A percentile compares a stretch with the other conserved stretches of the same genome.
Conservation (phyloP, 2,797 vertebrate species). For the Brachyalestes nurse region DNA sequence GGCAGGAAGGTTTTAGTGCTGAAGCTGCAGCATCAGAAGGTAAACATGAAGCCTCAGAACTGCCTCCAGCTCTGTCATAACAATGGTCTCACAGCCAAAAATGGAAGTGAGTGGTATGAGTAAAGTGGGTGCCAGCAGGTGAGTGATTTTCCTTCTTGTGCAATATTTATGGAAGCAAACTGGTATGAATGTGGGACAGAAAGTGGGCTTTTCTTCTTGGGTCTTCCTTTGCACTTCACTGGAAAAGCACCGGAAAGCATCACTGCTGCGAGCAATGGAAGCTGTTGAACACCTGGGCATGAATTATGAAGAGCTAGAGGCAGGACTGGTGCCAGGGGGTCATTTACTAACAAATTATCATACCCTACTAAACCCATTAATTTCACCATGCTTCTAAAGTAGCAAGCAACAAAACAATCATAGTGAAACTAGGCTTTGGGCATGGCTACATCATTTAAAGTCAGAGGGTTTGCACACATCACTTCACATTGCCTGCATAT, state of each 20-base stretch:
- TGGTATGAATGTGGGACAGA: not conserved
- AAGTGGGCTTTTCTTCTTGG: not conserved
- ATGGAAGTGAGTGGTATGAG: not conserved
- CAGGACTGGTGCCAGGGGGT: too few species aligned
- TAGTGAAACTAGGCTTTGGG: too few species aligned
- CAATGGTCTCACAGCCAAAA: not conserved
- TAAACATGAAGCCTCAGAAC: conserved; percentile 9
- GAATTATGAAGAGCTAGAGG: too few species aligned
- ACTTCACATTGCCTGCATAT: too few species aligned
- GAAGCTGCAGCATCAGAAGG: conserved; percentile 26
- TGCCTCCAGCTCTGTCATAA: conserved; percentile 9
- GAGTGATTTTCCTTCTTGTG: conserved; percentile 9
- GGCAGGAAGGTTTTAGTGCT: conserved; percentile 12
- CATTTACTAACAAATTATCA: too few species aligned
- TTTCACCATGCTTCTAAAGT: too few species aligned
- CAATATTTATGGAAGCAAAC: conserved; percentile 32
- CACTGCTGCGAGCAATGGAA: not conserved
- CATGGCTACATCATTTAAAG: too few species aligned
- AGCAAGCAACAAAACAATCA: too few species aligned
- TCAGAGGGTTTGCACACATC: too few species aligned
- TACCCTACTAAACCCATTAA: too few species aligned
- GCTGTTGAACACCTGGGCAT: not conserved
- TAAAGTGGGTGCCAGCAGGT: conserved; percentile 16
- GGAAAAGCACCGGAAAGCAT: not conserved
- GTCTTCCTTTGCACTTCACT: not conserved